phyloP scores from a whole-genome alignment of 2,797 vertebrate species.

The Myotis findleyi region DNA sequence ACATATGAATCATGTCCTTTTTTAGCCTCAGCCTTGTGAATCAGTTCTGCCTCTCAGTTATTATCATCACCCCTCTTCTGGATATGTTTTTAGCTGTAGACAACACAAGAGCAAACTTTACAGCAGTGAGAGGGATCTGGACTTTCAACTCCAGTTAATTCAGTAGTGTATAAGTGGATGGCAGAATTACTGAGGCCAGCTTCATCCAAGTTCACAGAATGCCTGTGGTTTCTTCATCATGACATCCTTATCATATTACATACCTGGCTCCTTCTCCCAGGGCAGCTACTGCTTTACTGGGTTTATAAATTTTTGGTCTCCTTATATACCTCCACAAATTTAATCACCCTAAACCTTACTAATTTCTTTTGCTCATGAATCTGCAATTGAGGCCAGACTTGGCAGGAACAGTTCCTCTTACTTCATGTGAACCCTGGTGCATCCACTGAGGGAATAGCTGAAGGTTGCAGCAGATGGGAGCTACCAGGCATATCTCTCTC shows the following conservation, averaged over 20 bases:
- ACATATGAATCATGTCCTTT: conserved; percentile 65
- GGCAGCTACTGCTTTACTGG: neutral
- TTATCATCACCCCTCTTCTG: conserved; percentile 32
- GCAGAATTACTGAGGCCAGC: neutral
- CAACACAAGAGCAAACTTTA: conserved; percentile 18
- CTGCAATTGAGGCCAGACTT: neutral
- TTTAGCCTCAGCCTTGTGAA: conserved; percentile 65
- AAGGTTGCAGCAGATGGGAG: rapidly evolving
- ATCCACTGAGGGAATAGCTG: neutral
- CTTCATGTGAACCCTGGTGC: neutral
- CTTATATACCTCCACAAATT: neutral
- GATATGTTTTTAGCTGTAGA: conserved; percentile 18
- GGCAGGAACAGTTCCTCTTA: neutral
- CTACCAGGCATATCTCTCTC: neutral
- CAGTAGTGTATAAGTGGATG: neutral
- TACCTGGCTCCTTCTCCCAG: neutral
- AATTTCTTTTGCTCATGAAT: conserved; percentile 1
- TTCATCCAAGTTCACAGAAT: neutral
- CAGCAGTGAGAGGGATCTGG: neutral
- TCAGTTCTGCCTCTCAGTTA: conserved; percentile 55
- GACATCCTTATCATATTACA: neutral
- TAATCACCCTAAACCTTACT: neutral
- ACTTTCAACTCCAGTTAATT: neutral
- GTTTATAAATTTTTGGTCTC: conserved; percentile 17
- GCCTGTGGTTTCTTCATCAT: neutral